Conservation (phyloP, 2,888 invertebrate genomes). For the Synergus laeviventris region DNA sequence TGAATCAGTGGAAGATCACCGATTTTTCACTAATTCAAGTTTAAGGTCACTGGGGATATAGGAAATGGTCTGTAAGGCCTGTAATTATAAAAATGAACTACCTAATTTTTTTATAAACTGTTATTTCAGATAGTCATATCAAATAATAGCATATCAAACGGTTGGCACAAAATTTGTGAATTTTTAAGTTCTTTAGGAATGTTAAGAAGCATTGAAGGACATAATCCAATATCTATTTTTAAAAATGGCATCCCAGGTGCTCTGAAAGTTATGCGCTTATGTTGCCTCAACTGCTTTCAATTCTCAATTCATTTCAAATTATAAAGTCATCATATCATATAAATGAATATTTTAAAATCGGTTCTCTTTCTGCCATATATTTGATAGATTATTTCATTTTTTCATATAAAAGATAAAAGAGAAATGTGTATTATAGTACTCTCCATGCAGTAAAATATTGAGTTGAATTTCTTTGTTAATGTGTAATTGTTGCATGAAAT, state of each 20-base stretch:
- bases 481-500: neutral
- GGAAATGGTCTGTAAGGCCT: too few species aligned
- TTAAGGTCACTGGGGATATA: too few species aligned
- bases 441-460: neutral
- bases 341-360: neutral
- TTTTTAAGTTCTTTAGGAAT: neutral
- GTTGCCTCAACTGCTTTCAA: constrained; percentile 9
- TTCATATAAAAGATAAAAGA: too few species aligned
- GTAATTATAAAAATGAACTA: too few species aligned
- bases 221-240: neutral
- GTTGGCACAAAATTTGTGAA: neutral
- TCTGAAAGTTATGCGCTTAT: neutral
- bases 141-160: neutral
- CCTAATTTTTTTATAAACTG: too few species aligned
- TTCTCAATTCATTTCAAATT: neutral
- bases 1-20: too few species aligned
- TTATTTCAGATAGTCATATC: neutral
- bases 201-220: neutral
- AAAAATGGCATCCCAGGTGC: constrained; percentile 27
- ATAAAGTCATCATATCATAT: neutral
- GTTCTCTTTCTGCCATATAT: neutral
- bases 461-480: constrained; percentile 3
- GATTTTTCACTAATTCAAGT: too few species aligned
- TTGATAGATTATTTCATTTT: neutral
- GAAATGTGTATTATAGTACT: constrained; percentile 1